These are phyloP conservation scores for Rutpela maculata DNA, from an alignment of 2,888 invertebrate genomes.

Conservation along the genomic window DNA sequence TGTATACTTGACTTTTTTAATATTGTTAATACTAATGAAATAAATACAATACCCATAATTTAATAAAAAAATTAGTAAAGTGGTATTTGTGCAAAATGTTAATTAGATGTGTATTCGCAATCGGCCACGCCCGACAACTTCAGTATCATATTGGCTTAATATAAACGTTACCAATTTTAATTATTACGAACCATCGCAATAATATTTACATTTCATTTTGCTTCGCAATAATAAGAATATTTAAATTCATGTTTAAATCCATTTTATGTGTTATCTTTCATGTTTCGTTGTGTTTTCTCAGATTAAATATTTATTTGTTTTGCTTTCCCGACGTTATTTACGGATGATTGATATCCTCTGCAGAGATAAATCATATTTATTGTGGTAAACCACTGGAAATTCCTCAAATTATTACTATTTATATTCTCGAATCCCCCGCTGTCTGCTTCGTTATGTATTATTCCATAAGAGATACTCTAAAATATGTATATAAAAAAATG, in stretches of 20 bases:
- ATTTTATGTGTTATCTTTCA: slow-evolving; percentile 3
- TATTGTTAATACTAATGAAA: too few relatives aligned
- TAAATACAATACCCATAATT: too few relatives aligned
- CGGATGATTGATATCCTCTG: slow-evolving; percentile 11
- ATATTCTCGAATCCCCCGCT: neutral
- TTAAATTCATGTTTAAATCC: slow-evolving; percentile 1
- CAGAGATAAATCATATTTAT: slow-evolving; percentile 22
- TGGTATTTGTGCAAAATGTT: too few relatives aligned
- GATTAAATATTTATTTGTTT: slow-evolving; percentile 18
- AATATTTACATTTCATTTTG: slow-evolving; percentile 25
- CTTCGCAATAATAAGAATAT: neutral
- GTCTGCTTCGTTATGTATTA: too few relatives aligned
- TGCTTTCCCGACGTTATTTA: slow-evolving; percentile 3
- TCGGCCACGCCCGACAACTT: neutral
- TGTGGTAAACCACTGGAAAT: neutral
- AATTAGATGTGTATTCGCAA: too few relatives aligned
- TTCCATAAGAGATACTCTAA: too few relatives aligned
- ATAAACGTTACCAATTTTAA: neutral
- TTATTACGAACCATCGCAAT: neutral
- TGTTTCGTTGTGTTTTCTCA: slow-evolving; percentile 2
- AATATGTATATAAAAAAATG: too few relatives aligned
- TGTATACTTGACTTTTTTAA: too few relatives aligned
- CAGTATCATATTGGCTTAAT: neutral
- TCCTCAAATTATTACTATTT: slow-evolving; percentile 11
- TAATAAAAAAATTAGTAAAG: too few relatives aligned